phyloP scores from a whole-genome alignment of 1,140 invertebrate species.

The Augochlora pura region DNA sequence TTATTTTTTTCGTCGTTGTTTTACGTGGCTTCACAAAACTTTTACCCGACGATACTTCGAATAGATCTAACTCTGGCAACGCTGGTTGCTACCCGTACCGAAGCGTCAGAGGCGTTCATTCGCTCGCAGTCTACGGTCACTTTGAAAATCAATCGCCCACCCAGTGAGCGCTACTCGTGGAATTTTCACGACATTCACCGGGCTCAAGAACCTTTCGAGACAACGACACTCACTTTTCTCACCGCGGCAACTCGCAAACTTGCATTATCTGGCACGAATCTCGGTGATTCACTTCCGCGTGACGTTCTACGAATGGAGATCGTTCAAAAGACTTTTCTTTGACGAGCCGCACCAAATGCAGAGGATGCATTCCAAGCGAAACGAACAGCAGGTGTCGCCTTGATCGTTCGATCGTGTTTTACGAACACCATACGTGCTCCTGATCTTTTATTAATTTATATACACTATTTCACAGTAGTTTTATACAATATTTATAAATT shows the following conservation, averaged over 20 bases:
- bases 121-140: slow-evolving; percentile 44
- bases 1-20: neutral
- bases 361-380: slow-evolving; percentile 40
- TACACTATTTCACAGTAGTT: neutral
- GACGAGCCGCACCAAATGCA: slow-evolving; percentile 39
- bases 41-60: slow-evolving; percentile 29
- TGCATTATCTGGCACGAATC: slow-evolving; percentile 60
- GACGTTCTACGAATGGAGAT: slow-evolving; percentile 55
- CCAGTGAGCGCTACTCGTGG: slow-evolving; percentile 35
- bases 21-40: slow-evolving; percentile 50
- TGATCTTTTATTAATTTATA: neutral
- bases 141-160: slow-evolving; percentile 62
- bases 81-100: slow-evolving; percentile 37
- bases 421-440: neutral
- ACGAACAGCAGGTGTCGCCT: slow-evolving; percentile 21
- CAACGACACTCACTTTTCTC: slow-evolving; percentile 66
- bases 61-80: slow-evolving; percentile 39
- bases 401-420: neutral
- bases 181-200: slow-evolving; percentile 46
- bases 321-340: slow-evolving; percentile 49
- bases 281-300: slow-evolving; percentile 60
- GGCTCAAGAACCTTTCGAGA: slow-evolving; percentile 38
- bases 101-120: slow-evolving; percentile 42
- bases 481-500: neutral
- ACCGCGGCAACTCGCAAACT: slow-evolving; percentile 59